Percentiles rank a stretch among this genome's conserved stretches.
These are phyloP conservation scores for Mythimna loreyi DNA, from an alignment of 2,888 invertebrate genomes.

Conservation along the genomic window DNA sequence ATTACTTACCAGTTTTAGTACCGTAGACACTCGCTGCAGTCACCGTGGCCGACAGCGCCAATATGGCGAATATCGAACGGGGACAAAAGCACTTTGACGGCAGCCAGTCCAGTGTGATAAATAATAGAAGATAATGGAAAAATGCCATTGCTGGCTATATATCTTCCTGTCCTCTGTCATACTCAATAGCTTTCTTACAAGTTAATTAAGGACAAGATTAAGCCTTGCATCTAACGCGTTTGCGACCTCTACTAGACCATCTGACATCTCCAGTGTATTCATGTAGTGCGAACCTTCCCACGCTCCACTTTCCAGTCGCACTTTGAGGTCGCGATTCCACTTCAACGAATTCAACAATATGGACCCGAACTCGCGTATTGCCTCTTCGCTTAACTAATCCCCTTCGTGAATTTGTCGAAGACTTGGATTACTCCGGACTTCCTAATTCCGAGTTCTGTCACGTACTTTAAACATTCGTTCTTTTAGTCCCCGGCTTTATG, in stretches of 20 bases:
- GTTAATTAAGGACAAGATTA: not conserved
- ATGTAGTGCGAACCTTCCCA: conserved; percentile 25
- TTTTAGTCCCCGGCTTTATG: conserved; percentile 10
- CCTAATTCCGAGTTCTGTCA: conserved; percentile 28
- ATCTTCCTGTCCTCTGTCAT: not conserved
- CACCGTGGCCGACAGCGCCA: too few relatives aligned
- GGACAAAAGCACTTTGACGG: too few relatives aligned
- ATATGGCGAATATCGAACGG: too few relatives aligned
- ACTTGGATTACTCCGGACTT: conserved; percentile 16
- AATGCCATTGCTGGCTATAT: not conserved
- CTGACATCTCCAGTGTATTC: not conserved
- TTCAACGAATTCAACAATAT: conserved; percentile 20
- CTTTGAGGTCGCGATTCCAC: not conserved
- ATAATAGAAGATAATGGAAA: too few relatives aligned
- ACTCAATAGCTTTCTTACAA: not conserved
- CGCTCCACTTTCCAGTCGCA: conserved; percentile 18
- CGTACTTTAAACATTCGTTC: conserved; percentile 27
- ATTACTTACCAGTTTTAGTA: too few relatives aligned
- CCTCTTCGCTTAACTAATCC: conserved; percentile 26
- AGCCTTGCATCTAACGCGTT: not conserved
- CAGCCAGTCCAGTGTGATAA: too few relatives aligned
- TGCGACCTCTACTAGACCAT: not conserved
- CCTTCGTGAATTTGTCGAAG: conserved; percentile 20
- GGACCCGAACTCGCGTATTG: conserved; percentile 6
- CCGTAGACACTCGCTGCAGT: too few relatives aligned